Conservation (phyloP, 1,140 invertebrate species). For the Dreissena polymorpha region DNA sequence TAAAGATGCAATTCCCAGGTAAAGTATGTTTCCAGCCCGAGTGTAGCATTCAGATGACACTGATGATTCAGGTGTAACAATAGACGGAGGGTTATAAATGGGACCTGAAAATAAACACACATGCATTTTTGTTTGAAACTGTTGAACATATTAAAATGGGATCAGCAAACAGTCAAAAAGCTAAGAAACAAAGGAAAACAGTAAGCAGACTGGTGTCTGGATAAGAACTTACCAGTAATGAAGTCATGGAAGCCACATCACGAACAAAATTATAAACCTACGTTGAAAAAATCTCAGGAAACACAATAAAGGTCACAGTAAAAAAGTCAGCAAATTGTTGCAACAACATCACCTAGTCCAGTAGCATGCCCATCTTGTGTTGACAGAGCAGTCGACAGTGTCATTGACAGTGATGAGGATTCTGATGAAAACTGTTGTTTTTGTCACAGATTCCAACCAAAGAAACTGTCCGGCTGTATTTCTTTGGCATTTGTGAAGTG, state of each 20-base stretch:
- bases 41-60: neutral
- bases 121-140: neutral
- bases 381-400: too few species aligned
- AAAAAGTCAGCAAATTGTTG: too few species aligned
- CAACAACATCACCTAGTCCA: too few species aligned
- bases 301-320: too few species aligned
- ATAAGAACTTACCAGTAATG: neutral
- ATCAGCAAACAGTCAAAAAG: neutral
- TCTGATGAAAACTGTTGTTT: too few species aligned
- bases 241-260: neutral
- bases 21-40: slow-evolving; percentile 3
- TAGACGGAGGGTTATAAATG: neutral
- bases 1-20: neutral
- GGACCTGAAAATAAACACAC: too few species aligned
- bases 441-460: too few species aligned
- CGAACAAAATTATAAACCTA: neutral
- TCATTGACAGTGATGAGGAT: too few species aligned
- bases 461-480: too few species aligned
- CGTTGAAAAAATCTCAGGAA: neutral
- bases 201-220: neutral
- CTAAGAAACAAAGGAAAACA: neutral
- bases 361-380: too few species aligned
- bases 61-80: neutral
- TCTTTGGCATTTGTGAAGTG: too few species aligned
- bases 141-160: neutral